Evolutionary conservation across 2,113 vertebrate species (phyloP).

Genomic region (Rhegmatorhina hoffmannsi): DNA sequence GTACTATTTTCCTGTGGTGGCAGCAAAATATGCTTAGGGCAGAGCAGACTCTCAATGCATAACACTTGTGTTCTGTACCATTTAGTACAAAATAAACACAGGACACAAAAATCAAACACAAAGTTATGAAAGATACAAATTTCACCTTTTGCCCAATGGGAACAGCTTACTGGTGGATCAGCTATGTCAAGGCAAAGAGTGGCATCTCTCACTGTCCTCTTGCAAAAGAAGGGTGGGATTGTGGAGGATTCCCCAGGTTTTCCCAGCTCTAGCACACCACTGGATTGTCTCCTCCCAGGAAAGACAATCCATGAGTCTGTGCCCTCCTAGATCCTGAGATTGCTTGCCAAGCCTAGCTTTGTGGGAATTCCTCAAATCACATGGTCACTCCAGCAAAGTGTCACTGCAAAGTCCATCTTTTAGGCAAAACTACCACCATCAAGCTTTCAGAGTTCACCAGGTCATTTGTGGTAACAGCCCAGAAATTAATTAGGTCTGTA

Average conservation of each 20-base stretch:
- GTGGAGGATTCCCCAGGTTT: neutral
- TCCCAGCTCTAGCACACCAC: neutral
- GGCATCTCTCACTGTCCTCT: neutral
- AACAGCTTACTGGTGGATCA: rapidly evolving
- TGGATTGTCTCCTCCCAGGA: neutral
- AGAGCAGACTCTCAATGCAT: neutral
- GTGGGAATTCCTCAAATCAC: neutral
- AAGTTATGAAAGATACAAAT: neutral
- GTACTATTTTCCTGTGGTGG: neutral
- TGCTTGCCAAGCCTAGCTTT: neutral
- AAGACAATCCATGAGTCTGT: rapidly evolving
- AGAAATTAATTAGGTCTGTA: neutral
- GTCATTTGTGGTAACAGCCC: neutral
- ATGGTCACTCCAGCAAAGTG: neutral
- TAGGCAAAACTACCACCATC: neutral
- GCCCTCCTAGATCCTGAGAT: neutral
- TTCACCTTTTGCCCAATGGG: neutral
- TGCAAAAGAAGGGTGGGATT: neutral
- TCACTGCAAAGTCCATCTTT: neutral
- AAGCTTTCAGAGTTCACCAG: neutral
- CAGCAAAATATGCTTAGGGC: neutral
- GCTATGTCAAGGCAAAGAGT: neutral
- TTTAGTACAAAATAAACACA: neutral
- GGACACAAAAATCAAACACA: neutral
- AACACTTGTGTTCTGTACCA: neutral